Evolutionary conservation across 2,113 vertebrate genomes (phyloP).

Genomic region (Orcinus orca): DNA sequence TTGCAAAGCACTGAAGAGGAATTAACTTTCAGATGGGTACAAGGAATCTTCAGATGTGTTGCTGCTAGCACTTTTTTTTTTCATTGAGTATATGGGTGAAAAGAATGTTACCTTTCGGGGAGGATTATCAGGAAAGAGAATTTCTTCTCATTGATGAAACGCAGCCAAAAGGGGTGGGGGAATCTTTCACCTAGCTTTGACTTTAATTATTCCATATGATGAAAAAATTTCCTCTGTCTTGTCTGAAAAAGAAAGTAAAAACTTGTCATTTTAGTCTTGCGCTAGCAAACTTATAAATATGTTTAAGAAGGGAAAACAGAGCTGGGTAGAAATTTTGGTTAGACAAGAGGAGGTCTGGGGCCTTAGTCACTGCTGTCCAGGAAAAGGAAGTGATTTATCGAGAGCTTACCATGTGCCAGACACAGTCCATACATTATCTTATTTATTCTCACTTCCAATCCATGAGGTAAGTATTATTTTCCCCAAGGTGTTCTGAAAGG

Average conservation of each 20-base stretch:
- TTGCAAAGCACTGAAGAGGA: constrained; percentile 41
- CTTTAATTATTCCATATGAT: constrained; percentile 55
- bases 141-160: constrained; percentile 54
- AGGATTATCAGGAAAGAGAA: constrained; percentile 50
- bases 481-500: not conserved
- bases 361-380: not conserved
- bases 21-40: constrained; percentile 52
- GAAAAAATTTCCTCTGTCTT: not conserved
- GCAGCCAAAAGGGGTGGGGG: not conserved
- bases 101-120: constrained; percentile 60
- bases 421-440: not conserved
- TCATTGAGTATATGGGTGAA: constrained; percentile 12
- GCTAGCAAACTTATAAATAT: constrained; percentile 11
- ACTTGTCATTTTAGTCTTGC: constrained; percentile 28
- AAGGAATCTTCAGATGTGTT: constrained; percentile 43
- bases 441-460: constrained; percentile 18
- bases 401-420: not conserved
- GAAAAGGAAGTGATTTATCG: not conserved
- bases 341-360: not conserved
- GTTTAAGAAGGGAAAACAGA: not conserved
- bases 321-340: not conserved
- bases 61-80: constrained; percentile 34
- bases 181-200: constrained; percentile 40
- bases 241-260: constrained; percentile 35
- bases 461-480: constrained; percentile 28